Percentiles rank a stretch among this genome's conserved stretches.
Evolutionary conservation across 2,113 vertebrate species (phyloP).

Genomic region (Carollia perspicillata): DNA sequence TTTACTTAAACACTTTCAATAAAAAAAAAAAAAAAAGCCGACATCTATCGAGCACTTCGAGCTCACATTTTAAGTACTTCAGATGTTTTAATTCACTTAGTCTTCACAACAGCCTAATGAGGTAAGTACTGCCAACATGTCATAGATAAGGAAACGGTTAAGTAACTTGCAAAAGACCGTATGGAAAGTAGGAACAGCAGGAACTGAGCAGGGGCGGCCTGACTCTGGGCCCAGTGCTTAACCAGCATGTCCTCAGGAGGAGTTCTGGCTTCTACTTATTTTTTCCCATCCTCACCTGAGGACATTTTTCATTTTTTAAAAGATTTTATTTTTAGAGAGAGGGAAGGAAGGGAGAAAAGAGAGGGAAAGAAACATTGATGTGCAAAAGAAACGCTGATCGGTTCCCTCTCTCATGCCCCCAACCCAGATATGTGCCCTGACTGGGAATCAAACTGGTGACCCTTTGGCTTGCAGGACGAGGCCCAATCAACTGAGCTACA

Average conservation of each 20-base stretch:
- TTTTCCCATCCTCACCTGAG: too few species aligned
- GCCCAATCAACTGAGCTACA: too few species aligned
- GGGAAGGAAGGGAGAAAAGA: too few species aligned
- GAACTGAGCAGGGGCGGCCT: background rate
- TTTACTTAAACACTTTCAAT: background rate
- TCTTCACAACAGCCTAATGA: background rate
- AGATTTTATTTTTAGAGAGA: too few species aligned
- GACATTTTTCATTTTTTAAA: too few species aligned
- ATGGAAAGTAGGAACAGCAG: background rate
- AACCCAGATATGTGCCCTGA: too few species aligned
- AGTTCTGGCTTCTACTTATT: background rate
- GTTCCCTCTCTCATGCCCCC: too few species aligned
- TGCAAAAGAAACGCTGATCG: too few species aligned
- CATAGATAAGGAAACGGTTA: background rate
- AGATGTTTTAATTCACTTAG: background rate
- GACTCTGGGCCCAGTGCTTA: background rate
- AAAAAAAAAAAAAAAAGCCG: background rate
- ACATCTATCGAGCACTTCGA: background rate
- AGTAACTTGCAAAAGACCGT: background rate
- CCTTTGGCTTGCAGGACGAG: too few species aligned
- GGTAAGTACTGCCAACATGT: background rate
- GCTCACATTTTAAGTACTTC: background rate
- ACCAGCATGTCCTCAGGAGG: background rate
- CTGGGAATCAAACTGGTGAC: too few species aligned
- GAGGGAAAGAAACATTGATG: too few species aligned